Evolutionary conservation across 2,888 invertebrate genomes (phyloP).

Genomic region (Rhimphoctona megacephalus): DNA sequence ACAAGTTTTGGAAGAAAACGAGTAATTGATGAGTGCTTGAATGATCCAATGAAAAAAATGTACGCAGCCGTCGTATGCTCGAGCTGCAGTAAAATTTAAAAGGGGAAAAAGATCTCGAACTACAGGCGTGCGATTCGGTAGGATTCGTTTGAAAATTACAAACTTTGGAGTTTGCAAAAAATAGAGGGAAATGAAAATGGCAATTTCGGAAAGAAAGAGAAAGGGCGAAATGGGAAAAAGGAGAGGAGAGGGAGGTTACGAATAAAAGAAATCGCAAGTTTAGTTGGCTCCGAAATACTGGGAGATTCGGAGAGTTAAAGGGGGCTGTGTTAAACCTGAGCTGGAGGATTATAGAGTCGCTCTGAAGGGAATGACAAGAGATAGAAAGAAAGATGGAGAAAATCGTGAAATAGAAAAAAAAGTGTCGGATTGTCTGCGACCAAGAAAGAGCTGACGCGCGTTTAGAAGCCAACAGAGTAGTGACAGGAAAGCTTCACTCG

Average conservation of each 20-base stretch:
- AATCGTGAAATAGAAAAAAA: constrained; percentile 22
- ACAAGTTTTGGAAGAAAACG: background rate
- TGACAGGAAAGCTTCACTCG: constrained; percentile 53
- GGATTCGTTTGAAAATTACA: constrained; percentile 30
- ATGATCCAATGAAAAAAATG: background rate
- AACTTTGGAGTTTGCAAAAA: constrained; percentile 37
- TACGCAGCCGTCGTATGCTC: background rate
- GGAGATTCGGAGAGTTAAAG: constrained; percentile 71
- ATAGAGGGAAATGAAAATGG: constrained; percentile 73
- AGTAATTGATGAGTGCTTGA: no score
- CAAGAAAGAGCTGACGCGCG: constrained; percentile 63
- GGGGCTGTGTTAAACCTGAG: constrained; percentile 64
- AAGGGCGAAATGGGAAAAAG: constrained; percentile 38
- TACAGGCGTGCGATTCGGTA: background rate
- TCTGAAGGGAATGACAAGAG: constrained; percentile 59
- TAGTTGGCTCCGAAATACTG: constrained; percentile 49
- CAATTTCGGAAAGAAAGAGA: constrained; percentile 73
- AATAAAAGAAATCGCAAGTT: constrained; percentile 47
- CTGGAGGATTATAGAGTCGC: constrained; percentile 55
- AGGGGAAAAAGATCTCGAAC: background rate
- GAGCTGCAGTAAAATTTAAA: background rate
- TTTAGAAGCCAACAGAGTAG: constrained; percentile 49
- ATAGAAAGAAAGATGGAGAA: constrained; percentile 58
- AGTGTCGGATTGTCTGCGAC: constrained; percentile 52
- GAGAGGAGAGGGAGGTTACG: constrained; percentile 28